Evolutionary conservation across 1,140 invertebrate genomes (phyloP).

Genomic region (Grapholita molesta): DNA sequence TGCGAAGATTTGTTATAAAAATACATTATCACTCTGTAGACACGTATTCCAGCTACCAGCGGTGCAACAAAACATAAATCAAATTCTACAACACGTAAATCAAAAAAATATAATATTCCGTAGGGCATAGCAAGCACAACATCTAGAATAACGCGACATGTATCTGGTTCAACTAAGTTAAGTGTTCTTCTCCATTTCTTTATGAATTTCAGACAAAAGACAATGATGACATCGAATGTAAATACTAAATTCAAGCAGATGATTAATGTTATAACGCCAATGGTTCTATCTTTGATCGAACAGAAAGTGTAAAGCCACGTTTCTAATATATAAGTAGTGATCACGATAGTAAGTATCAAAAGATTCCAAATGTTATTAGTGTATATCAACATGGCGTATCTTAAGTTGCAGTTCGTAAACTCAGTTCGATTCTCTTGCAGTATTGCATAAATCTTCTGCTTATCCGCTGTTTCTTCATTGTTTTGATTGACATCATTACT

Average conservation of each 20-base stretch:
- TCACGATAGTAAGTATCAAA: slow-evolving; percentile 47
- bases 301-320: slow-evolving; percentile 62
- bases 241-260: slow-evolving; percentile 56
- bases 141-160: slow-evolving; percentile 51
- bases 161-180: slow-evolving; percentile 62
- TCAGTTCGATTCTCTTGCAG: slow-evolving; percentile 59
- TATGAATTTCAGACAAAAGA: slow-evolving; percentile 61
- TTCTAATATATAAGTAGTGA: slow-evolving; percentile 55
- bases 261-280: slow-evolving; percentile 44
- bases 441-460: slow-evolving; percentile 60
- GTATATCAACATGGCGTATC: slow-evolving; percentile 54
- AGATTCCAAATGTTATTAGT: slow-evolving; percentile 58
- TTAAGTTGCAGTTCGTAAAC: slow-evolving; percentile 51
- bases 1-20: slow-evolving; percentile 64
- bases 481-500: slow-evolving; percentile 22
- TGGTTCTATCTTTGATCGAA: slow-evolving; percentile 37
- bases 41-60: slow-evolving; percentile 47
- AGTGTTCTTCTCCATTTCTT: slow-evolving; percentile 64
- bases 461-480: slow-evolving; percentile 36
- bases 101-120: slow-evolving; percentile 52
- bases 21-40: slow-evolving; percentile 62
- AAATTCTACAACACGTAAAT: slow-evolving; percentile 24
- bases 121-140: slow-evolving; percentile 60
- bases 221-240: slow-evolving; percentile 48
- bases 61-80: slow-evolving; percentile 55